phyloP scores from a whole-genome alignment of 1,140 invertebrate species.

The Mycetomoellerius zeteki region DNA sequence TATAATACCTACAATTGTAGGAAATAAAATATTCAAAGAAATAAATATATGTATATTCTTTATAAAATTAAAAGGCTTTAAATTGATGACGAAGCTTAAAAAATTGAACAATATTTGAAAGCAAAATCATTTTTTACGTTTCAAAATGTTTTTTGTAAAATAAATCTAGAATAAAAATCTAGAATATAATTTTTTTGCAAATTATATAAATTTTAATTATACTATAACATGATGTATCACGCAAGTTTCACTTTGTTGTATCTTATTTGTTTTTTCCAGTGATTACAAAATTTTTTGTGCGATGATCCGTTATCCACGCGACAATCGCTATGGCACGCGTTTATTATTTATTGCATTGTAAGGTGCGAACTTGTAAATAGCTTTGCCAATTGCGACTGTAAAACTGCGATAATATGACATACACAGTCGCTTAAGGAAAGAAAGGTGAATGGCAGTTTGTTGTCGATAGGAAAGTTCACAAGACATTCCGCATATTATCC shows the following conservation, averaged over 20 bases:
- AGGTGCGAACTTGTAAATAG: constrained; percentile 9
- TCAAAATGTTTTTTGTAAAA: background rate
- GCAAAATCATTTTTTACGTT: background rate
- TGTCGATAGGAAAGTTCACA: constrained; percentile 68
- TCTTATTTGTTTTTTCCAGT: background rate
- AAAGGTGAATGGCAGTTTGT: constrained; percentile 63
- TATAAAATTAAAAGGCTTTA: background rate
- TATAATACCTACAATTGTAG: background rate
- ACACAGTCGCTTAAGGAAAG: constrained; percentile 63
- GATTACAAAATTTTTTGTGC: constrained; percentile 21
- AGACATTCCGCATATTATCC: no score
- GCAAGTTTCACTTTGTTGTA: background rate
- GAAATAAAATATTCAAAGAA: background rate
- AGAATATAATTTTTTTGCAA: background rate
- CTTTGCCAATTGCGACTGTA: constrained; percentile 62
- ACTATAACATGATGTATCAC: background rate
- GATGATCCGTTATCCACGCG: constrained; percentile 46
- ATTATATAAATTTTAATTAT: constrained; percentile 1
- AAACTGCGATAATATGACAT: constrained; percentile 66
- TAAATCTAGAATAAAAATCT: no score
- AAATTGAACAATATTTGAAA: background rate
- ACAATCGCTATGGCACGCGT: constrained; percentile 40
- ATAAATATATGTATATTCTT: background rate
- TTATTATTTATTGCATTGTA: constrained; percentile 74
- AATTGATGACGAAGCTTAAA: background rate